Base-by-base conservation (phyloP, 1,140 invertebrate species). In the Trinorchestia longiramus region DNA sequence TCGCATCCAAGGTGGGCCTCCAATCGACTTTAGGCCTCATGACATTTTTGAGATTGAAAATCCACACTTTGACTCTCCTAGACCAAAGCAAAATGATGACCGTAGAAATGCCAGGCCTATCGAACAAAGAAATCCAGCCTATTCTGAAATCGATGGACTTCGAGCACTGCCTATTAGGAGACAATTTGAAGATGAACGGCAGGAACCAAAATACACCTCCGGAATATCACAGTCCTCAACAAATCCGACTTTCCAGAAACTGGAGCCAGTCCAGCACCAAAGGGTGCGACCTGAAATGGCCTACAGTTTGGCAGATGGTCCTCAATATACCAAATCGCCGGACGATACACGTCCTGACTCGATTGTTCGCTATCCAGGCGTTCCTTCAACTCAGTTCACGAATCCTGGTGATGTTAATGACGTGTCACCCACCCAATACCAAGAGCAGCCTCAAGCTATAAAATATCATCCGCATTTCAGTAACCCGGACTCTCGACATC, bases 1-100 rank as follows among this genome's bases (percentile, higher is more conserved):
- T n/a, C 92, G 92, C 15, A 94, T 94, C 44, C 92, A 94, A 45
- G 92, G 92, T 11, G 92, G 92, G n/a, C 92, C 92, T 8, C 92
- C 92, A 23, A 94, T 15, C 0, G 47, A 94, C 36, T 94, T 94
- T 40, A 45, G 92, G 43, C 92, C 92, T n/a, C 43, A 94, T 3
- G 92, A 94, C 36, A 40, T 94, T 47, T 94, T 94, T 40, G 43
- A 45, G 17, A 47, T 94, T n/a, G 92, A 94, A 11, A 40, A 11
- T 8, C 92, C 92, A 1, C 43, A 8, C 43, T 94, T 94, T 19
- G 43, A 94, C 36, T 15, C 43, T 0, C 44, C 92, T 41, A 8
- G 41, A 36, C 41, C 41, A 36, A 4, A n/a, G 36, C 87, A 6
- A 36, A 41, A 36, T 36, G n/a, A 15, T 11, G 43, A 42, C 43